Conservation (phyloP, 2,113 vertebrate species). For the Oreochromis aureus region DNA sequence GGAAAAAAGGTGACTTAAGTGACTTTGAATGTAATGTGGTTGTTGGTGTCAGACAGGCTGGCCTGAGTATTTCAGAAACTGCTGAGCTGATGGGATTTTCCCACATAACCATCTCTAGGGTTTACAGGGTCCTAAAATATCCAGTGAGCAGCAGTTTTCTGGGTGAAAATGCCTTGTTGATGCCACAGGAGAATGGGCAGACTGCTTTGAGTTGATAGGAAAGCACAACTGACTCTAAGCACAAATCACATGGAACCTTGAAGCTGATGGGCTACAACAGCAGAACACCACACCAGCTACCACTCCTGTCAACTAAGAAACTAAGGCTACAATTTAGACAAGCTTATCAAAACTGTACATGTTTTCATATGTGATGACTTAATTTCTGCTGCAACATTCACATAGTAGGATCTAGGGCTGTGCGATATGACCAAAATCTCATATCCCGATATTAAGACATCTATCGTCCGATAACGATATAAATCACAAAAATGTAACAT, state of each 20-base stretch:
- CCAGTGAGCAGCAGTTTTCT: background rate
- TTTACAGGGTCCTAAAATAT: background rate
- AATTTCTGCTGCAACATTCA: background rate
- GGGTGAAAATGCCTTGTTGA: background rate
- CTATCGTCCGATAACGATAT: too few relatives aligned
- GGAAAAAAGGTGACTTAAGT: background rate
- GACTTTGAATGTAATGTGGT: background rate
- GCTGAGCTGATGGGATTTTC: background rate
- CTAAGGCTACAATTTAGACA: background rate
- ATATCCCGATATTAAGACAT: too few relatives aligned
- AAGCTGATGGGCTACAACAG: background rate
- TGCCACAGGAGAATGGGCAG: background rate
- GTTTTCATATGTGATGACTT: background rate
- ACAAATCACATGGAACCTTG: background rate
- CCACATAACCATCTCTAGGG: background rate
- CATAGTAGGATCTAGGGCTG: background rate
- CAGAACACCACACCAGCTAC: background rate
- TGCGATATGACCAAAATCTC: too few relatives aligned
- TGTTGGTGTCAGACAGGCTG: background rate
- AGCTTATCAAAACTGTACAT: background rate
- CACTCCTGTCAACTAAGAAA: background rate
- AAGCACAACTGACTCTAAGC: background rate
- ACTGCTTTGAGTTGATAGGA: background rate
- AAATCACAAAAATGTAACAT: too few relatives aligned
- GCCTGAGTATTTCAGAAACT: background rate